Base-by-base conservation (phyloP, 1,140 invertebrate species). In the Cotesia typhae region DNA sequence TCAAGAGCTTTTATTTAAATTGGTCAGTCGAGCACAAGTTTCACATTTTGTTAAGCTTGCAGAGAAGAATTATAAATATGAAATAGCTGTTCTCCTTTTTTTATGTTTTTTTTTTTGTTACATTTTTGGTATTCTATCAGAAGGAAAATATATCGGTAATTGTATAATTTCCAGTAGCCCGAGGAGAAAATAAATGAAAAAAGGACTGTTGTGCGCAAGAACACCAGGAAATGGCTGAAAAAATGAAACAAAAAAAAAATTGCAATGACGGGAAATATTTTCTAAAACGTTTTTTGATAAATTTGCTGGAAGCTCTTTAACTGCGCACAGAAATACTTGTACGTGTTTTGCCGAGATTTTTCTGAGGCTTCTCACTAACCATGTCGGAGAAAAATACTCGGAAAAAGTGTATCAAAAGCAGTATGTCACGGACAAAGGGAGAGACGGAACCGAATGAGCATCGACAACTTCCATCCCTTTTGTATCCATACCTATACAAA, bases 401-500 rank as follows among this genome's bases (percentile, higher is more conserved):
- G 38, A 20, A 65, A 9, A 65, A 17, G 59, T 61, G 37, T 66
- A 66, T 66, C 64, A 66, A 66, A 51, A 52, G 64, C 64, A 66
- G 20, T 14, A 59, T 59, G 17, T 17, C 17, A 20, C 47, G 41
- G 41, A 47, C 41, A 67, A 67, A 52, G 28, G 28, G 28, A 47
- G 12, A 14, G 38, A 47, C 64, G 64, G 64, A 66, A 66, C 38
- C 35, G 60, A 37, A n/a, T 35, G 37, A 69, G 65, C 65, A 55
- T 75, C 71, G 59, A 78, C 75, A 74, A 77, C 73, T 78, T 75
- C 38, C 64, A 66, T 66, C 64, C 76, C 77, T 75, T 74, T 77
- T 74, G 78, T 73, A 75, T 73, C 72, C 73, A 75, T 70, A 72
- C 77, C 76, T 75, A 80, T 77, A 77, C 74, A 64, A 20, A 41